phyloP scores from a whole-genome alignment of 2,113 vertebrate species.

The Acanthisitta chloris region DNA sequence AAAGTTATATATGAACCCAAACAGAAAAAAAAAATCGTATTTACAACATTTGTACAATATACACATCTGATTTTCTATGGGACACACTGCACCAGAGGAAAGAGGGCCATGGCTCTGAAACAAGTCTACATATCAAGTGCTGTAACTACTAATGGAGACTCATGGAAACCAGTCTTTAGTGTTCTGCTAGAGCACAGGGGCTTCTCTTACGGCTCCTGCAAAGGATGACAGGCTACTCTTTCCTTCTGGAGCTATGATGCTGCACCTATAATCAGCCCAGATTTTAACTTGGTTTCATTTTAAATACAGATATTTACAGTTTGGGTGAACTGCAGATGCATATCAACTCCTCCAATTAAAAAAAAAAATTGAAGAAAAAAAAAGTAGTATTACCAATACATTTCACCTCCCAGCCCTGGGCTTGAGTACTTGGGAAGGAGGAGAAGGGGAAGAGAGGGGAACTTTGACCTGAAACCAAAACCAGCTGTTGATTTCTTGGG shows the following conservation, averaged over 20 bases:
- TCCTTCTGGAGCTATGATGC: slow-evolving; percentile 75
- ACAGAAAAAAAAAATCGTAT: slow-evolving; percentile 72
- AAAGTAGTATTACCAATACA: slow-evolving; percentile 77
- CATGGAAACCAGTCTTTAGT: slow-evolving; percentile 75
- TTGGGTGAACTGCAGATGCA: slow-evolving; percentile 77
- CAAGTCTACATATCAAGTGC: slow-evolving; percentile 74
- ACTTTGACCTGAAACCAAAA: slow-evolving; percentile 82
- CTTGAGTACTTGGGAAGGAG: slow-evolving; percentile 75
- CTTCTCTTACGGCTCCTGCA: slow-evolving; percentile 74
- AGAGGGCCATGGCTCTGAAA: slow-evolving; percentile 78
- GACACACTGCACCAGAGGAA: slow-evolving; percentile 78
- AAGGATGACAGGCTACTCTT: slow-evolving; percentile 73
- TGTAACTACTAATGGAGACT: slow-evolving; percentile 72
- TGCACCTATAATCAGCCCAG: slow-evolving; percentile 76
- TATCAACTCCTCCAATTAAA: slow-evolving; percentile 79
- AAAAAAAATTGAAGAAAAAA: slow-evolving; percentile 62
- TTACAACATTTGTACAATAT: slow-evolving; percentile 89
- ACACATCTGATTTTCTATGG: slow-evolving; percentile 82
- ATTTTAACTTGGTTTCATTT: slow-evolving; percentile 72
- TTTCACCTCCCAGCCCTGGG: slow-evolving; percentile 78
- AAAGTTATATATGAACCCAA: slow-evolving; percentile 77
- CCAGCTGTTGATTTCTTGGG: slow-evolving; percentile 69
- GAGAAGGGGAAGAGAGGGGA: slow-evolving; percentile 60
- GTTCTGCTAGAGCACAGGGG: slow-evolving; percentile 76
- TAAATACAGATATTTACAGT: slow-evolving; percentile 85